Conservation (phyloP, 2,797 vertebrate species). For the Coranthus polyacanthus region DNA sequence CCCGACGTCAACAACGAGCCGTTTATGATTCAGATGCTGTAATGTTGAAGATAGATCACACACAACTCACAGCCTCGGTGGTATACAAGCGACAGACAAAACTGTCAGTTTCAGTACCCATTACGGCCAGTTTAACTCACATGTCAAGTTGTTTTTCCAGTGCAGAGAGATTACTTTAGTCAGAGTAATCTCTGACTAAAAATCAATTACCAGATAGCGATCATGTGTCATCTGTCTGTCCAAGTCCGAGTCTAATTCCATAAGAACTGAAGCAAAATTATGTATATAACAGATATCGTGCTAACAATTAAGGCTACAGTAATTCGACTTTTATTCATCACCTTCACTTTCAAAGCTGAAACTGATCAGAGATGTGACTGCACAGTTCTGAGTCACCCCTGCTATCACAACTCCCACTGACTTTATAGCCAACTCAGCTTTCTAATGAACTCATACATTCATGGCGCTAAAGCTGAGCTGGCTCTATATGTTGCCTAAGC, state of each 20-base stretch:
- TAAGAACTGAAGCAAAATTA: neutral
- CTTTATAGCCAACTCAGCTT: slow-evolving; percentile 55
- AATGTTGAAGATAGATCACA: slow-evolving; percentile 12
- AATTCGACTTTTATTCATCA: slow-evolving; percentile 32
- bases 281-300: neutral
- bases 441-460: slow-evolving; percentile 50
- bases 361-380: slow-evolving; percentile 22
- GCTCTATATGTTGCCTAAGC: slow-evolving; percentile 50
- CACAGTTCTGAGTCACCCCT: slow-evolving; percentile 7
- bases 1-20: neutral
- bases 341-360: slow-evolving; percentile 39
- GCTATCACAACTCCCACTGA: slow-evolving; percentile 27
- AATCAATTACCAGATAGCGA: neutral
- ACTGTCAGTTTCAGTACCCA: slow-evolving; percentile 7
- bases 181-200: neutral
- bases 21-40: slow-evolving; percentile 4
- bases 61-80: slow-evolving; percentile 7
- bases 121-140: neutral
- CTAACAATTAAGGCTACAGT: neutral
- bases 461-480: slow-evolving; percentile 43
- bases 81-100: slow-evolving; percentile 4
- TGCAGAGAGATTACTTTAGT: too few species aligned
- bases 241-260: neutral
- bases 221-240: neutral
- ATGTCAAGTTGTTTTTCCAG: slow-evolving; percentile 2